Evolutionary conservation across 2,888 invertebrate genomes (phyloP).

Genomic region (Xanthorhoe spadicearia): DNA sequence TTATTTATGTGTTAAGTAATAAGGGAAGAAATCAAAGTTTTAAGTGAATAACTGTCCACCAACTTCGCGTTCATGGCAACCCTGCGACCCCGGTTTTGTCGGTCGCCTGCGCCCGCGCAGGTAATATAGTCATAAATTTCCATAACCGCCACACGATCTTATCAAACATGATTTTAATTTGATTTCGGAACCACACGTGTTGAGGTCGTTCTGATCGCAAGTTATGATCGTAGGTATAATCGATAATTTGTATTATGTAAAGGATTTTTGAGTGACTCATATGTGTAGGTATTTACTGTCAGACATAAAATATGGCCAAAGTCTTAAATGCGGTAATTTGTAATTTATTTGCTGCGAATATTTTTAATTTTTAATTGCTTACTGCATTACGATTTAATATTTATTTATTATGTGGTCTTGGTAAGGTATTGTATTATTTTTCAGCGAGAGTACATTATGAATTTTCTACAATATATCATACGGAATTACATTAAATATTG

Average conservation of each 20-base stretch:
- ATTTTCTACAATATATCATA: neutral
- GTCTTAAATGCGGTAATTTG: no score
- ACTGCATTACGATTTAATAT: no score
- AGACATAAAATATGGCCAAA: neutral
- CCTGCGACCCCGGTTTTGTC: conserved; percentile 75
- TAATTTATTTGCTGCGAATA: no score
- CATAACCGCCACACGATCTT: conserved; percentile 85
- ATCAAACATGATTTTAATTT: conserved; percentile 85
- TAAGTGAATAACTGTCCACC: neutral
- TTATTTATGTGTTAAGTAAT: no score
- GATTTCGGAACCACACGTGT: conserved; percentile 84
- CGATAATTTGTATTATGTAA: conserved; percentile 42
- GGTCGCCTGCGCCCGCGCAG: conserved; percentile 77
- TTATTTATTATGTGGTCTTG: neutral
- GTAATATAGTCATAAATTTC: conserved; percentile 86
- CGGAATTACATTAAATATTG: neutral
- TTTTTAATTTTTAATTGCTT: no score
- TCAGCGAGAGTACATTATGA: neutral
- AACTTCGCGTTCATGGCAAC: conserved; percentile 18
- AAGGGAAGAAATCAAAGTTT: neutral
- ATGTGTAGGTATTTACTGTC: neutral
- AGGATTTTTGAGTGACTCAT: conserved; percentile 28
- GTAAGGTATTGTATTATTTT: neutral
- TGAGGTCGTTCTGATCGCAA: conserved; percentile 71
- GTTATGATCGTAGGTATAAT: conserved; percentile 76